Evolutionary conservation across 2,797 vertebrate species (phyloP).

Genomic region (Enteromius mattozi): DNA sequence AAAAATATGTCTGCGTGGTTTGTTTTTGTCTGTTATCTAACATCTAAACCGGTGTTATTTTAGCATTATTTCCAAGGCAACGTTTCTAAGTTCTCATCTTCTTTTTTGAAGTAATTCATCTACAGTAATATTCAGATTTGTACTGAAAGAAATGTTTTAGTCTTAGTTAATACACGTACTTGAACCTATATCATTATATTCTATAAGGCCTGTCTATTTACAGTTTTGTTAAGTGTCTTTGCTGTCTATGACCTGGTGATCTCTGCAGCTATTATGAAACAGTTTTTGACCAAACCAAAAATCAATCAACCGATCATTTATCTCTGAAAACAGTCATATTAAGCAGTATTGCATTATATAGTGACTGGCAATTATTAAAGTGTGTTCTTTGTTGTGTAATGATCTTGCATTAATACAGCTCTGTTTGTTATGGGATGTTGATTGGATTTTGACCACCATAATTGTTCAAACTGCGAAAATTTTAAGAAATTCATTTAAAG

Average conservation of each 20-base stretch:
- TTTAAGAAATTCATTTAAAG: not conserved
- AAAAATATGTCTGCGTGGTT: not conserved
- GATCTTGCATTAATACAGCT: not conserved
- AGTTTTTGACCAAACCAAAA: not conserved
- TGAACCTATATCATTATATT: not conserved
- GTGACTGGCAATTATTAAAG: not conserved
- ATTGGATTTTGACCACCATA: no score
- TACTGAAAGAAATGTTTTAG: not conserved
- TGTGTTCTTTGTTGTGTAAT: not conserved
- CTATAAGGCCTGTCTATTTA: not conserved
- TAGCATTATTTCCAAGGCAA: not conserved
- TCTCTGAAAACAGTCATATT: not conserved
- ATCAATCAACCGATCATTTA: not conserved
- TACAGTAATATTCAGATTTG: not conserved
- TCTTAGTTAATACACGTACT: not conserved
- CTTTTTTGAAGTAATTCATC: not conserved
- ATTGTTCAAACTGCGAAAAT: not conserved
- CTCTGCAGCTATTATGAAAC: not conserved
- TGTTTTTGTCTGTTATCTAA: not conserved
- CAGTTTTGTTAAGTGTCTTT: not conserved
- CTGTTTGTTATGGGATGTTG: not conserved
- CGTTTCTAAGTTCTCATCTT: not conserved
- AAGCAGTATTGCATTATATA: not conserved
- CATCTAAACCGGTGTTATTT: slow-evolving; percentile 3
- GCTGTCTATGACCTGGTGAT: not conserved